Evolutionary conservation across 2,888 invertebrate genomes (phyloP).

Genomic region (Rosalia funebris): DNA sequence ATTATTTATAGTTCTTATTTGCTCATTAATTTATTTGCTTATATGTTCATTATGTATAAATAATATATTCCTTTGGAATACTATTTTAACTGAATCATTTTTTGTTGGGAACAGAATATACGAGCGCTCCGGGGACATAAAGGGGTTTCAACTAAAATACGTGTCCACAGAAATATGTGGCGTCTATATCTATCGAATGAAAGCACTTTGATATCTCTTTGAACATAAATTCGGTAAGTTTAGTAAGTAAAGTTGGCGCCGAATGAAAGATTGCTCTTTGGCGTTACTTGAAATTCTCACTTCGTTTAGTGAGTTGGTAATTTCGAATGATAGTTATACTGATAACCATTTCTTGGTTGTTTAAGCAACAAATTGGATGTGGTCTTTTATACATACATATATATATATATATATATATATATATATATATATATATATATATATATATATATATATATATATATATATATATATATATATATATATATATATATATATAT

Average conservation of each 20-base stretch:
- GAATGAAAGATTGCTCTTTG: slow-evolving; percentile 30
- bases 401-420: too few relatives aligned
- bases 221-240: slow-evolving; percentile 34
- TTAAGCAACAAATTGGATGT: too few relatives aligned
- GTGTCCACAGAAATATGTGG: slow-evolving; percentile 24
- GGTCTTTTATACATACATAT: too few relatives aligned
- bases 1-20: too few relatives aligned
- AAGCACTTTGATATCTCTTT: slow-evolving; percentile 32
- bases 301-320: slow-evolving; percentile 32
- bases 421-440: too few relatives aligned
- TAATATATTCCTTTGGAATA: too few relatives aligned
- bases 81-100: too few relatives aligned
- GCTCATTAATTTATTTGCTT: too few relatives aligned
- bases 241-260: slow-evolving; percentile 31
- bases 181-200: slow-evolving; percentile 30
- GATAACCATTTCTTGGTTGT: slow-evolving; percentile 8
- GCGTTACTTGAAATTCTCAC: slow-evolving; percentile 31
- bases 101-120: background rate
- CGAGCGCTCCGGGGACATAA: slow-evolving; percentile 16
- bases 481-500: too few relatives aligned
- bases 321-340: slow-evolving; percentile 27
- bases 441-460: too few relatives aligned
- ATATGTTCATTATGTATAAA: too few relatives aligned
- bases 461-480: too few relatives aligned
- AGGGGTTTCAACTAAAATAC: slow-evolving; percentile 24